These are phyloP conservation scores for Morus bassanus DNA, from an alignment of 2,797 vertebrate genomes.

Conservation along the genomic window DNA sequence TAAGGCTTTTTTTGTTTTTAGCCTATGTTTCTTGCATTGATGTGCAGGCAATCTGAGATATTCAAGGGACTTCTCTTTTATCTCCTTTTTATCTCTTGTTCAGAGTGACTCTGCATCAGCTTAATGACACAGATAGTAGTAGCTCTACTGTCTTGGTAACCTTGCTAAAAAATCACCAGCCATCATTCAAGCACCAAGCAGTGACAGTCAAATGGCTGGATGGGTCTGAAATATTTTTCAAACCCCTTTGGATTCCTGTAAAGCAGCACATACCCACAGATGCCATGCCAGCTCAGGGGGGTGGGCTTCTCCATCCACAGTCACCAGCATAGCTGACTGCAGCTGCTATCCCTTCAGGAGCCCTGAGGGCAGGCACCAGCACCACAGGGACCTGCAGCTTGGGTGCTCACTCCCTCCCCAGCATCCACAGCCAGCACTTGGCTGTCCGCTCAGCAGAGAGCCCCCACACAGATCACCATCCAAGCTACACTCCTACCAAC, in stretches of 20 bases:
- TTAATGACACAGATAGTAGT: not conserved
- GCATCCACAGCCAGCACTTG: no score
- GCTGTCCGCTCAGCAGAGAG: not conserved
- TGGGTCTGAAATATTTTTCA: not conserved
- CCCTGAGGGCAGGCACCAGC: not conserved
- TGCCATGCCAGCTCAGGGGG: not conserved
- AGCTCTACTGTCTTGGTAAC: not conserved
- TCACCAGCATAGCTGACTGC: not conserved
- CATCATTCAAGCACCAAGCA: not conserved
- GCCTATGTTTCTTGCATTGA: not conserved
- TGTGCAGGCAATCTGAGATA: not conserved
- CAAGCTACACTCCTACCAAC: not conserved
- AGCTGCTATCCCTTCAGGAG: accelerated
- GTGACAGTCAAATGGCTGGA: not conserved
- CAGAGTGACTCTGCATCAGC: not conserved
- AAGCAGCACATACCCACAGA: not conserved
- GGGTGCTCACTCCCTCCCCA: accelerated
- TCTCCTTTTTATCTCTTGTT: not conserved
- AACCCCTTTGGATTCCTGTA: not conserved
- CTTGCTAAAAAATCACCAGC: not conserved
- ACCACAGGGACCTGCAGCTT: not conserved
- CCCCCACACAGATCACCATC: not conserved
- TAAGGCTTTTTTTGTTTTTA: not conserved
- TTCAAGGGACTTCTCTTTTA: not conserved
- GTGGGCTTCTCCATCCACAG: not conserved